Conservation (phyloP, 2,113 vertebrate genomes). For the Stegastes partitus region DNA sequence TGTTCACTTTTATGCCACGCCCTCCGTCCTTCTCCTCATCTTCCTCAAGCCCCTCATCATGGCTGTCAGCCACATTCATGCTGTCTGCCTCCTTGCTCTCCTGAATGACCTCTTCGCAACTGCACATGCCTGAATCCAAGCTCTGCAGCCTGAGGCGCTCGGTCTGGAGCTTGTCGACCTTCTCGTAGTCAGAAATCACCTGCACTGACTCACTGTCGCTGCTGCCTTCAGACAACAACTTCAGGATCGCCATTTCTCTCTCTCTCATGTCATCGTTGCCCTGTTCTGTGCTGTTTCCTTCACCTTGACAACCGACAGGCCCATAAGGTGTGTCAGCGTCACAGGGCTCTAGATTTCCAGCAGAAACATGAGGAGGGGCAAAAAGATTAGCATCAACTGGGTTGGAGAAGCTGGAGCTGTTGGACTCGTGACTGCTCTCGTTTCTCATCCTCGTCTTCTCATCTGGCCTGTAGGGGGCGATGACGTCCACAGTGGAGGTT, state of each 20-base stretch:
- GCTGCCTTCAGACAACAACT: conserved; percentile 18
- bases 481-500: neutral
- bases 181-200: conserved; percentile 67
- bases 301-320: neutral
- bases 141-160: conserved; percentile 55
- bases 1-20: neutral
- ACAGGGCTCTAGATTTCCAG: conserved; percentile 54
- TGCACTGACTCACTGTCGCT: neutral
- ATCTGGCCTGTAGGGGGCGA: neutral
- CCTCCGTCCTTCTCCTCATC: neutral
- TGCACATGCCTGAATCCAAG: conserved; percentile 73
- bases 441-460: conserved; percentile 1
- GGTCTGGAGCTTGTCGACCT: conserved; percentile 35
- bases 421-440: neutral
- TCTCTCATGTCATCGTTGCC: neutral
- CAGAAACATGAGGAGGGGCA: neutral
- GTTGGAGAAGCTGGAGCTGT: conserved; percentile 72
- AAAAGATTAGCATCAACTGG: conserved; percentile 69
- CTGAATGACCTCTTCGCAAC: conserved; percentile 67
- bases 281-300: neutral
- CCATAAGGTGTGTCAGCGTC: conserved; percentile 57
- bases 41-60: neutral
- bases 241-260: neutral
- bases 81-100: conserved; percentile 62
- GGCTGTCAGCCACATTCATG: conserved; percentile 10